Percentiles rank a stretch among this genome's conserved stretches.
phyloP scores from a whole-genome alignment of 2,888 invertebrate species.

The Dexiosoma caninum region DNA sequence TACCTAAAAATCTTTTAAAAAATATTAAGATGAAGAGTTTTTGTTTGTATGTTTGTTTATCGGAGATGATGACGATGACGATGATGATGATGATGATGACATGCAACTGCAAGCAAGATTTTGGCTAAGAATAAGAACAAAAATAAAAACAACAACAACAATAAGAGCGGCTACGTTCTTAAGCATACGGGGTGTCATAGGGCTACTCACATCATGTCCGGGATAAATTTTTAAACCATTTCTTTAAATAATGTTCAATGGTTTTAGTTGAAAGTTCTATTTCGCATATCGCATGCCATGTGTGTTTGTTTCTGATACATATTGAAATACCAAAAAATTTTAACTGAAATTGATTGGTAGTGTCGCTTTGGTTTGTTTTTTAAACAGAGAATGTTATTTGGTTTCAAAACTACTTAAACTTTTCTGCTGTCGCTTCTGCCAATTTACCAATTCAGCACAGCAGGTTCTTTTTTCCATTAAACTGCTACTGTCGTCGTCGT shows the following conservation, averaged over 20 bases:
- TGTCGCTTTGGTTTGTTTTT: slow-evolving; percentile 46
- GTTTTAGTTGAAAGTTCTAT: slow-evolving; percentile 36
- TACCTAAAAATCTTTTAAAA: slow-evolving; percentile 45
- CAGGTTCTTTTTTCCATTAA: slow-evolving; percentile 49
- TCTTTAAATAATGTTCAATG: slow-evolving; percentile 47
- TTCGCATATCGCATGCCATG: background rate
- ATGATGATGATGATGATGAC: no score
- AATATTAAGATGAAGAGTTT: slow-evolving; percentile 46
- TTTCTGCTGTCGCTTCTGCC: slow-evolving; percentile 15
- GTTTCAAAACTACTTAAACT: slow-evolving; percentile 35
- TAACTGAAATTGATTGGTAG: slow-evolving; percentile 58
- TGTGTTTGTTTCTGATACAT: slow-evolving; percentile 24
- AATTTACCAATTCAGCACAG: slow-evolving; percentile 52
- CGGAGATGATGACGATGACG: slow-evolving; percentile 28
- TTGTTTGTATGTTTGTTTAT: slow-evolving; percentile 1
- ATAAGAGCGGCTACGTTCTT: slow-evolving; percentile 30
- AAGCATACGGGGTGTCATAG: slow-evolving; percentile 8
- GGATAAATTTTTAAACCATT: slow-evolving; percentile 52
- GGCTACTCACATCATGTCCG: slow-evolving; percentile 26
- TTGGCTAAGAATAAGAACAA: slow-evolving; percentile 21
- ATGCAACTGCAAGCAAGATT: slow-evolving; percentile 38
- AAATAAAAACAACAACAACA: slow-evolving; percentile 2
- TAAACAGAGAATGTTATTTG: slow-evolving; percentile 2
- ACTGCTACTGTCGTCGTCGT: background rate
- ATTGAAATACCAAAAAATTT: slow-evolving; percentile 55